Percentiles rank a stretch among this genome's conserved stretches.
Evolutionary conservation across 2,797 vertebrate genomes (phyloP).

Genomic region (Danio kyathit): DNA sequence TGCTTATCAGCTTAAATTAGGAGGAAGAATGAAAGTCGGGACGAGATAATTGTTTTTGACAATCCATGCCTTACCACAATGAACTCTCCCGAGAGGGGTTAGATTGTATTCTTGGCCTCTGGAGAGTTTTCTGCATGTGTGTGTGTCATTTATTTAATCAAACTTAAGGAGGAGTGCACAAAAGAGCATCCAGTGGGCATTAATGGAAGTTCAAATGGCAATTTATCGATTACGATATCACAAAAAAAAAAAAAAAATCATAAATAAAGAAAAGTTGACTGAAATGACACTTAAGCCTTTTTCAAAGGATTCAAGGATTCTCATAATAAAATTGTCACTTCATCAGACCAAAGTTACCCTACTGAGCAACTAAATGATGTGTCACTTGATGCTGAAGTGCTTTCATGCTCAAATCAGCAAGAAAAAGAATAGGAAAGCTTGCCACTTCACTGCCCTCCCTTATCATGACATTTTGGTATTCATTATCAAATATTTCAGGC

Average conservation of each 20-base stretch:
- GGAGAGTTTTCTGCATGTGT: slow-evolving; percentile 27
- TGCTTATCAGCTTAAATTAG: slow-evolving; percentile 87
- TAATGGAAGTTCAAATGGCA: neutral
- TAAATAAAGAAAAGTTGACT: neutral
- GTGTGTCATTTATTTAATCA: slow-evolving; percentile 3
- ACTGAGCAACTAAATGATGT: slow-evolving; percentile 38
- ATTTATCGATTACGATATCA: neutral
- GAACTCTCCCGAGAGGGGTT: slow-evolving; percentile 74
- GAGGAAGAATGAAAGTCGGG: slow-evolving; percentile 72
- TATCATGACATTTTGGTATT: slow-evolving; percentile 18
- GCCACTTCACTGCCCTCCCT: neutral
- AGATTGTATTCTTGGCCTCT: slow-evolving; percentile 51
- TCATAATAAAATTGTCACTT: slow-evolving; percentile 44
- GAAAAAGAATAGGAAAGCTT: slow-evolving; percentile 22
- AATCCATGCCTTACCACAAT: slow-evolving; percentile 70
- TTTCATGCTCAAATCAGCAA: slow-evolving; percentile 17
- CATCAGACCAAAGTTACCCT: slow-evolving; percentile 8
- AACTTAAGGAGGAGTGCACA: neutral
- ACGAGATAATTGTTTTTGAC: slow-evolving; percentile 84
- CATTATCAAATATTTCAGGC: neutral
- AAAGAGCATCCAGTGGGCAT: neutral
- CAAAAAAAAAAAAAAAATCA: neutral
- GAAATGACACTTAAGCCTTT: neutral
- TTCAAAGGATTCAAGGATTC: neutral
- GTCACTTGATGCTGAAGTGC: slow-evolving; percentile 32